Base-by-base conservation (phyloP, 2,113 vertebrate genomes). In the Ptilorrhoa leucosticta region DNA sequence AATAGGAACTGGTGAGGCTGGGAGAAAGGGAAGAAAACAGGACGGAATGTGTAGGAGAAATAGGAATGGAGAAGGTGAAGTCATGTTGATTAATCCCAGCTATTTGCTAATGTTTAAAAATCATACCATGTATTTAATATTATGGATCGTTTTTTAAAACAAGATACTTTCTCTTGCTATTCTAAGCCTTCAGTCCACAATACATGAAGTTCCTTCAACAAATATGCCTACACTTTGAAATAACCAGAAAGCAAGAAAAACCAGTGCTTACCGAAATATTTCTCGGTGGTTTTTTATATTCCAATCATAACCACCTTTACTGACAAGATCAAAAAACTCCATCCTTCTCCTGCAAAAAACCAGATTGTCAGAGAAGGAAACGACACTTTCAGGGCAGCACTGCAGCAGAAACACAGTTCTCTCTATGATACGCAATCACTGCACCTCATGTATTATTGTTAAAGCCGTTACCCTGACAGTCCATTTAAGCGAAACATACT, bases 281-380 rank as follows among this genome's bases (percentile, higher is more conserved):
- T 99, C 99, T 97, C 99, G 98, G 87, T 99, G 99, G 13, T 95
- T 98, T 97, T 99, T 99, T 92, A 98, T 97, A 33, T 99, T 99
- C 99, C 99, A 99, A 77, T 99, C 99, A 96, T 99, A 99, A 86
- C 98, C 98, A 83, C 98, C 99, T 96, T 99, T 99, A 94, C 97
- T 98, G 97, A 99, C 99, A 96, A 99, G 98, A 96, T 99, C 99
- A 97, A 99, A 99, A 98, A 99, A 99, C 28, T 98, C 98, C 11
- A 97, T 99, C 96, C 99, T 99, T 94, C 98, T 99, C 97, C 99
- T 99, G 96, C 84, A 97, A 96, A 50, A 95, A 96, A 97, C 76
- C 70, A 97, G 84, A 94, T 73, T 87, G 94, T 96, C 83, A 97
- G 94, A 86, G 72, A 84, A 87, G 77, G 51, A 87, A 87, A 95